Evolutionary conservation across 2,113 vertebrate species (phyloP).

Genomic region (Dasyornis broadbenti): DNA sequence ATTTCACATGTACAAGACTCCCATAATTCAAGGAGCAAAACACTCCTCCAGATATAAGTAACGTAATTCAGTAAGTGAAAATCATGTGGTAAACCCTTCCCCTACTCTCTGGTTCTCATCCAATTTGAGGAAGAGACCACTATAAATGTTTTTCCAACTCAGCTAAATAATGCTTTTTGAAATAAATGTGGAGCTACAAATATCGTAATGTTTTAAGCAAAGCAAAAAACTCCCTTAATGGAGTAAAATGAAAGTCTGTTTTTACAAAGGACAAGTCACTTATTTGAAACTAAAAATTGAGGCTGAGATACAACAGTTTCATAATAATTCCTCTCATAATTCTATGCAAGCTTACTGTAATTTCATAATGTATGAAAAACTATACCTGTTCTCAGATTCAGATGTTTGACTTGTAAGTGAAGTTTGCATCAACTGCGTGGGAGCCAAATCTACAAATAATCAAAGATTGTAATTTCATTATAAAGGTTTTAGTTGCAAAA

Average conservation of each 20-base stretch:
- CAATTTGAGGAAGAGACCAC: background rate
- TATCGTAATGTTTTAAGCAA: background rate
- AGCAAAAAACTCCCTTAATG: background rate
- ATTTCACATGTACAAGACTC: background rate
- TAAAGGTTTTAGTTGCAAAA: background rate
- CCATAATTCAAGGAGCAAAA: background rate
- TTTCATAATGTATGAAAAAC: background rate
- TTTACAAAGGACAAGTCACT: background rate
- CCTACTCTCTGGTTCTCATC: background rate
- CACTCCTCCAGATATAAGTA: background rate
- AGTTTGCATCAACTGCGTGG: constrained; percentile 58
- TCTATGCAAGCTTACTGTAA: background rate
- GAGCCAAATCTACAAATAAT: constrained; percentile 69
- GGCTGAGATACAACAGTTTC: background rate
- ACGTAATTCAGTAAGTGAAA: background rate
- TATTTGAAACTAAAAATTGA: background rate
- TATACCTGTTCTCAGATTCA: constrained; percentile 70
- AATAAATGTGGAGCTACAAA: background rate
- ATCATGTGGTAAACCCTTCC: background rate
- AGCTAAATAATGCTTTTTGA: background rate
- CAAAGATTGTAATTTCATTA: background rate
- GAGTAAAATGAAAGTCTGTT: background rate
- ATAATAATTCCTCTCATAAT: background rate
- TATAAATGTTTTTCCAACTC: background rate
- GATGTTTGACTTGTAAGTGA: constrained; percentile 54